Conservation (phyloP, 2,113 vertebrate genomes). For the Desmodus rotundus region DNA sequence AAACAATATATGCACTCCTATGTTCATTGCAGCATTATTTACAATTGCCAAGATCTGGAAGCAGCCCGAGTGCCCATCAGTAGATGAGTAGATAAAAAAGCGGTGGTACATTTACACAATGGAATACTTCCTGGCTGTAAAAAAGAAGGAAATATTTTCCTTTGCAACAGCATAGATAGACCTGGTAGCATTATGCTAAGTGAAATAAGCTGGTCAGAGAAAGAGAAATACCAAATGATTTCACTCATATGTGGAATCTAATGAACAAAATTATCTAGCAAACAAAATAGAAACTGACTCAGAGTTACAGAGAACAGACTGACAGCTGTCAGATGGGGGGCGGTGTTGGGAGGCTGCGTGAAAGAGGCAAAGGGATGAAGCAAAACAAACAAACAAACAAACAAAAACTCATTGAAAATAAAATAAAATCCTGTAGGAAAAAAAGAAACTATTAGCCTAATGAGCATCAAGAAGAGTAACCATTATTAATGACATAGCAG, state of each 20-base stretch:
- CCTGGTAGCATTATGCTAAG: not conserved
- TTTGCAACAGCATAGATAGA: not conserved
- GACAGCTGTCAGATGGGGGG: not conserved
- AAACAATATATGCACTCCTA: not conserved
- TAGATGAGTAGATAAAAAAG: not conserved
- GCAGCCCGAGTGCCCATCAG: not conserved
- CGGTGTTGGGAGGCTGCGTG: not conserved
- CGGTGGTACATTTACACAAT: not conserved
- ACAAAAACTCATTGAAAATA: not conserved
- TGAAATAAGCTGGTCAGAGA: too few relatives aligned
- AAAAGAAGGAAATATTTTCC: not conserved
- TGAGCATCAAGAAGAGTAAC: not conserved
- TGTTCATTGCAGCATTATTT: not conserved
- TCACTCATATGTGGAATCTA: too few relatives aligned
- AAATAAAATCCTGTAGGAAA: not conserved
- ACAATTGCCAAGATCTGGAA: not conserved
- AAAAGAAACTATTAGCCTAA: not conserved
- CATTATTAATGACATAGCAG: not conserved
- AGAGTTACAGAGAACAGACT: not conserved
- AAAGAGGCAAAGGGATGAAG: not conserved
- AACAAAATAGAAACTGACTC: not conserved
- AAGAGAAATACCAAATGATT: too few relatives aligned
- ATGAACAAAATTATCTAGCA: not conserved
- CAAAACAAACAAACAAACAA: not conserved
- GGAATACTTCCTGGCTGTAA: not conserved